A percentile compares a stretch with the other conserved stretches of the same genome.
Conservation (phyloP, 2,797 vertebrate genomes). For the Heteromormyrus szaboi region DNA sequence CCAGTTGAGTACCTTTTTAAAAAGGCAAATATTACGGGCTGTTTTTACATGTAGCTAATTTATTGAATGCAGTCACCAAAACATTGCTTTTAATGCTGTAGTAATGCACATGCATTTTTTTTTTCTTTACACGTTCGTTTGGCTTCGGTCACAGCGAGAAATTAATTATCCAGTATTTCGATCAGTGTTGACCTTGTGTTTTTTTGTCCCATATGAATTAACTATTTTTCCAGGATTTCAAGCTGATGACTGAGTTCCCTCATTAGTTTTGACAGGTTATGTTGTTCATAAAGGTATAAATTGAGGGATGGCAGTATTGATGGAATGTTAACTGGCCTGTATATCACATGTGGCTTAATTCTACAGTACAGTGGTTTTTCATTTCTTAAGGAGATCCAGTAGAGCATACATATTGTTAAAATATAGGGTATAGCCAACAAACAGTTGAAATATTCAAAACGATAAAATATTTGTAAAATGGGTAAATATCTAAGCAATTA, state of each 20-base stretch:
- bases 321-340: neutral
- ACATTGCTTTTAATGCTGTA: neutral
- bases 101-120: neutral
- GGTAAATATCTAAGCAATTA: neutral
- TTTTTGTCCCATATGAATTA: neutral
- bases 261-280: neutral
- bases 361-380: neutral
- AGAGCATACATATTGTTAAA: neutral
- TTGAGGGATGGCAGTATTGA: neutral
- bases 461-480: neutral
- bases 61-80: neutral
- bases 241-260: neutral
- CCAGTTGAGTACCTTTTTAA: neutral
- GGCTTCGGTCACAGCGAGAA: neutral
- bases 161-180: neutral
- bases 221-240: neutral
- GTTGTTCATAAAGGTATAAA: neutral
- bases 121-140: neutral
- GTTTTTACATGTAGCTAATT: neutral
- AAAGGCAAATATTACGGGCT: neutral
- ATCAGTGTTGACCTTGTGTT: neutral
- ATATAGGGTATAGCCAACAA: neutral
- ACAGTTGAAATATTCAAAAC: neutral
- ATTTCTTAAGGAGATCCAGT: neutral
- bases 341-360: neutral